Conservation (phyloP, 1,140 invertebrate species). For the Chymomyza costata region DNA sequence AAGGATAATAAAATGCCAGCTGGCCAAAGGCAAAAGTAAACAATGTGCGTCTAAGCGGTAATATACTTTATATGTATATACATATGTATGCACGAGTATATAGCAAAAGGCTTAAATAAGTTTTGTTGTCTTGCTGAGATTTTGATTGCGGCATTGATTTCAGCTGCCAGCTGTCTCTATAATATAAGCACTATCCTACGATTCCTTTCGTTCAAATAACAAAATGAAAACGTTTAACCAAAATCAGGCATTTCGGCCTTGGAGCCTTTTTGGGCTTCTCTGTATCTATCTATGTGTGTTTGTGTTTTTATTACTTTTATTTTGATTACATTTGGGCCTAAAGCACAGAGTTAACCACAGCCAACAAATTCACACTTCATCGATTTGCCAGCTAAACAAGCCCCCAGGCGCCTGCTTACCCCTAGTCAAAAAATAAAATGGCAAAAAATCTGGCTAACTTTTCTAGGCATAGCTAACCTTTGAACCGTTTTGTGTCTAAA, state of each 20-base stretch:
- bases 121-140: conserved; percentile 30
- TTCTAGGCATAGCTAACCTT: not conserved
- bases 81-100: not conserved
- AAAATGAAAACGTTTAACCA: conserved; percentile 47
- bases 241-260: conserved; percentile 35
- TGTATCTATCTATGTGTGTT: no score
- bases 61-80: conserved; percentile 32
- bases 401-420: conserved; percentile 19
- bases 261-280: conserved; percentile 25
- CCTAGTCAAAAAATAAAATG: conserved; percentile 19
- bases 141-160: conserved; percentile 64
- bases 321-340: conserved; percentile 54
- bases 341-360: conserved; percentile 31
- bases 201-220: conserved; percentile 27
- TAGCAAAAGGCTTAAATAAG: conserved; percentile 46
- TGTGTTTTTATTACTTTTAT: conserved; percentile 64
- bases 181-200: no score
- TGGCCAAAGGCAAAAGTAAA: conserved; percentile 54
- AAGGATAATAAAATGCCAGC: conserved; percentile 57
- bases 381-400: conserved; percentile 15
- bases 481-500: conserved; percentile 26
- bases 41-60: conserved; percentile 36
- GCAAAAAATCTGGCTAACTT: not conserved
- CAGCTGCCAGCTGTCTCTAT: conserved; percentile 22
- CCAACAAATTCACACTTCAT: conserved; percentile 53